Conservation (phyloP, 1,140 invertebrate genomes). For the Frieseomelitta varia region DNA sequence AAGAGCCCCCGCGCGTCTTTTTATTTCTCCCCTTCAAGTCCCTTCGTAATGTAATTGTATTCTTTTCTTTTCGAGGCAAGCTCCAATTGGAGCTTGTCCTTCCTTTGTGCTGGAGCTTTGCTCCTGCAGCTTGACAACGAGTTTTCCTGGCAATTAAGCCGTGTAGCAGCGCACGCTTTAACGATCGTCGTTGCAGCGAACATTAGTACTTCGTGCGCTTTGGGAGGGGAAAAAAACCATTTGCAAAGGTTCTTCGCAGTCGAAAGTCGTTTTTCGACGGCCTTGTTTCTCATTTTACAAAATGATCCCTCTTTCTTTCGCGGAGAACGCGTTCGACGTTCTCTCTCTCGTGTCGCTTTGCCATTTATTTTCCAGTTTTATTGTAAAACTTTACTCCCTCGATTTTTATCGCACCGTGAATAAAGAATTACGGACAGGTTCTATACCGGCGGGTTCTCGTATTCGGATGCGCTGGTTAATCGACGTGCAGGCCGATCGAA, state of each 20-base stretch:
- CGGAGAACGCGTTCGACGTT: too few species aligned
- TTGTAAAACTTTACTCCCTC: too few species aligned
- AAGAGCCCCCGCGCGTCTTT: neutral
- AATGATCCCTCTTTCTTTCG: too few species aligned
- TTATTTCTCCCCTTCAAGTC: neutral
- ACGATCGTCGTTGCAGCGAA: neutral
- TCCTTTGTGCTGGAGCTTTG: neutral
- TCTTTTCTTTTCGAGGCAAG: slow-evolving; percentile 9
- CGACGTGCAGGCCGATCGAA: neutral
- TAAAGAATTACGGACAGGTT: neutral
- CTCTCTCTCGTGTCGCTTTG: too few species aligned
- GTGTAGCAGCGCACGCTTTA: neutral
- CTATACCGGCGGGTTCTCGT: neutral
- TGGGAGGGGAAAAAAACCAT: neutral
- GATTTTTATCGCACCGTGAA: neutral
- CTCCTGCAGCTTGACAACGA: slow-evolving; percentile 9
- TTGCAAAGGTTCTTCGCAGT: neutral
- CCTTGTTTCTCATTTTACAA: neutral
- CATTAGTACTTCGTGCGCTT: neutral
- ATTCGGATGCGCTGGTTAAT: neutral
- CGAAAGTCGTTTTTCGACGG: neutral
- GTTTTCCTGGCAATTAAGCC: slow-evolving; percentile 20
- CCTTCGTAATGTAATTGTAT: slow-evolving; percentile 31
- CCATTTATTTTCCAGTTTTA: too few species aligned
- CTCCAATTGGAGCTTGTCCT: slow-evolving; percentile 8